Base-by-base conservation (phyloP, 2,797 vertebrate genomes). In the Melanotaenia maccullochi region DNA sequence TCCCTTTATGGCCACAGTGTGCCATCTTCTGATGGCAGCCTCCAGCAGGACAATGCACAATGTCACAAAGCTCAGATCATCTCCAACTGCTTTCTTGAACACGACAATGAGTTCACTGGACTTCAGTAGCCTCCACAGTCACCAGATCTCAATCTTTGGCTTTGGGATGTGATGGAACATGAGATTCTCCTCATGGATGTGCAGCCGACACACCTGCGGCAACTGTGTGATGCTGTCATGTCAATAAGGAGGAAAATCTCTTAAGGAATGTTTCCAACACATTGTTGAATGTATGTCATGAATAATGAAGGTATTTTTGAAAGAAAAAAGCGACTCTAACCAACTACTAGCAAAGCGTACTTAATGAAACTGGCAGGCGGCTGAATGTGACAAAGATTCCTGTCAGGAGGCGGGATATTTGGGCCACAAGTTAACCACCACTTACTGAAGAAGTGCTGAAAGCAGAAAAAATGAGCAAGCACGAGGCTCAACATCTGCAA, bases 21-120 rank as follows among this genome's bases (percentile, higher is more conserved):
- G 2, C 8, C 56, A 73, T 78, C 76, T 74, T 81, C 83, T 85
- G 64, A 85, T 89, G 71, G 81, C 73, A 79, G 73, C 82, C 83
- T 84, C 72, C 70, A 90, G 71, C 71, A 83, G 73, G 73, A 86
- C 79, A 78, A 73, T 2, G n/a, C 56, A 0, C 55, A 5, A 44
- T 44, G 44, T 47, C 44, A 47, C 20, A n/a, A 47, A 47, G 18
- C 44, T 47, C 44, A 47, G 7, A 47, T 47, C 44, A n/a, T 40
- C 38, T 40, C 38, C 3, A 14, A 5, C 38, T 40, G 38, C 12
- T 16, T 40, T 40, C 38, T 40, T 4, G 44, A 47, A 47, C 20
- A 47, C 9, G 0, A 47, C 14, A 42, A 44, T 16, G 44, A 47
- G 44, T 44, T 44, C 42, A 44, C 18, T 44, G 38, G 1, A 16